Evolutionary conservation across 2,888 invertebrate genomes (phyloP), one percentile per base, ranked within the genome.

Genomic region (Latrodectus elegans): DNA sequence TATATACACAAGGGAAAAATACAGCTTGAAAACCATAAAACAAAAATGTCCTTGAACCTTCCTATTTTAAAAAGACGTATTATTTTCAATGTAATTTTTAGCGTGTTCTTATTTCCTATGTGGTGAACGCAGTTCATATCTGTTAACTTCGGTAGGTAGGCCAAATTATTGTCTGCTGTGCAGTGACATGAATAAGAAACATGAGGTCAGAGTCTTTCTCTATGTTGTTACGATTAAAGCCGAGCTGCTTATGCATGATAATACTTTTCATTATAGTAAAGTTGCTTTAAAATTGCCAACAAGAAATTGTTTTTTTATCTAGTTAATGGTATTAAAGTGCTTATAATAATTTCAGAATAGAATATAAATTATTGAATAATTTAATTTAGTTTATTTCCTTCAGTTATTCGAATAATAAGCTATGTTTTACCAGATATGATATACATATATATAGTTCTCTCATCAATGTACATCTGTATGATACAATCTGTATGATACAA

Each of bases 11-110:
- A 64, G 38, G 6, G 11, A 26, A 4, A 53, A 73, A 81, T 22
- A 74, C 17, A 60, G 38, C 67, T 53, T 17, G 51, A 67, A 17
- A 65, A 68, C 68, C 60, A 26, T 53, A 55, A 74, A 72, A 65
- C 67, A n/a, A 22, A n/a, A 74, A 52, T 74, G 74, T 55, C 81
- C 81, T 81, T 81, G 81, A 70, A 74, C 73, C 26, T 67, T 74
- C 22, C 17, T 15, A 15, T 49, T 76, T 76, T 76, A 65, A 10
- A 60, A n/a, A 60, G 60, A n/a, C 14, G 26, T 65, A 64, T 65
- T 65, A 22, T 14, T 49, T n/a, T 9, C 17, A 55, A 12, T 17
- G 38, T 15, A 49, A 60, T n/a, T 60, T 55, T 26, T 38, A 22
- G 65, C 14, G 72, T 51, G 22, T 14, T 75, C 73, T 49, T 74